A percentile compares a stretch with the other conserved stretches of the same genome.
Evolutionary conservation across 2,888 invertebrate genomes (phyloP).

Genomic region (Agrenia bidenticulata): DNA sequence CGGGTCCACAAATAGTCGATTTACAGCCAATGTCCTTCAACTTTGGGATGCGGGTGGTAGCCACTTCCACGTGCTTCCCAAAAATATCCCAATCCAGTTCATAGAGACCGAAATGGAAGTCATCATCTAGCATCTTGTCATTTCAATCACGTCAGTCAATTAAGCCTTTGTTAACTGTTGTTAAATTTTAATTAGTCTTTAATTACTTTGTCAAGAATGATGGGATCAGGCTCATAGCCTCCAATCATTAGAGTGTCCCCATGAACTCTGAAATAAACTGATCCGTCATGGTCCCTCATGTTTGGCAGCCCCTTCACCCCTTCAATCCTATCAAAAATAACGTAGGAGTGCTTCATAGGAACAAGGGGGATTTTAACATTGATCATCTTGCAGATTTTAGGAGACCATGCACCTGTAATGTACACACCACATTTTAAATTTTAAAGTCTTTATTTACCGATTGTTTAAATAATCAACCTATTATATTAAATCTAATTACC

Average conservation of each 20-base stretch:
- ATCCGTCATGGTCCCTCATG: conserved; percentile 30
- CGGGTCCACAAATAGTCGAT: conserved; percentile 85
- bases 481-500: not conserved
- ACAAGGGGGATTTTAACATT: conserved; percentile 72
- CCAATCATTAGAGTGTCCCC: conserved; percentile 75
- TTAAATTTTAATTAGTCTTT: not conserved
- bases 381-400: conserved; percentile 69
- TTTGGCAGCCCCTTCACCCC: conserved; percentile 76
- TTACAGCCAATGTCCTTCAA: conserved; percentile 75
- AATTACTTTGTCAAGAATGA: conserved; percentile 70
- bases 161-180: no score
- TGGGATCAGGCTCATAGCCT: conserved; percentile 84
- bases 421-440: not conserved
- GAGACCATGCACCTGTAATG: conserved; percentile 78
- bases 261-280: conserved; percentile 13
- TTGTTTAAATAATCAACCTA: not conserved
- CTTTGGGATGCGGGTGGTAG: conserved; percentile 72
- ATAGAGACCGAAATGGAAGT: conserved; percentile 80
- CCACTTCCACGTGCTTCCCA: conserved; percentile 69
- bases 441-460: conserved; percentile 54
- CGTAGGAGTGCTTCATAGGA: conserved; percentile 85
- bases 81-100: conserved; percentile 86
- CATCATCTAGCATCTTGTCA: conserved; percentile 69
- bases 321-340: conserved; percentile 76
- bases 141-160: no score